A percentile compares a stretch with the other conserved stretches of the same genome.
These are phyloP conservation scores for Amphipyra tragopoginis DNA, from an alignment of 2,888 invertebrate species.

Conservation along the genomic window DNA sequence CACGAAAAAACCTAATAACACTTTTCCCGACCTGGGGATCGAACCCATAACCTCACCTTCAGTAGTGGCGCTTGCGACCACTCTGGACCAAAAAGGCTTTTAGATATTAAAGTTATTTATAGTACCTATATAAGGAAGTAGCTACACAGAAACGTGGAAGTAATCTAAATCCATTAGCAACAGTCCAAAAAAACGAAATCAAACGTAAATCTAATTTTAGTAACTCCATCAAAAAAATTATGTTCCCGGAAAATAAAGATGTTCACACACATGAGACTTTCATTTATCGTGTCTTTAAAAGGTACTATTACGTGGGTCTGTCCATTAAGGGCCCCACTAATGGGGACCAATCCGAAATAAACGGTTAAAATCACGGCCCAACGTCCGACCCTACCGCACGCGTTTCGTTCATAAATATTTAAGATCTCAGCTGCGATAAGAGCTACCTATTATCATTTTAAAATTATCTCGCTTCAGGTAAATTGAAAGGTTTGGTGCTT, in stretches of 20 bases:
- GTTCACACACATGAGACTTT: slow-evolving; percentile 34
- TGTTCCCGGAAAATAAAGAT: slow-evolving; percentile 26
- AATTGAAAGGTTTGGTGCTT: slow-evolving; percentile 15
- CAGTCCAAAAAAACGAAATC: background rate
- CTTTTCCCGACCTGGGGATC: too few relatives aligned
- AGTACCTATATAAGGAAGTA: too few relatives aligned
- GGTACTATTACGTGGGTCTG: slow-evolving; percentile 23
- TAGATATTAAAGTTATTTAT: too few relatives aligned
- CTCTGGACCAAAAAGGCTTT: too few relatives aligned
- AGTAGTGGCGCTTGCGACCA: too few relatives aligned
- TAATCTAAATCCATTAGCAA: too few relatives aligned
- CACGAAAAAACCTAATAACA: too few relatives aligned
- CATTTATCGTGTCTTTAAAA: slow-evolving; percentile 39
- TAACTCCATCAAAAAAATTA: slow-evolving; percentile 20
- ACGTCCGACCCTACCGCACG: slow-evolving; percentile 46
- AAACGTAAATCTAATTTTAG: slow-evolving; percentile 37
- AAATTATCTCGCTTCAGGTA: slow-evolving; percentile 22
- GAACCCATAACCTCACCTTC: too few relatives aligned
- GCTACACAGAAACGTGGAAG: too few relatives aligned
- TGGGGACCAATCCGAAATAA: slow-evolving; percentile 58
- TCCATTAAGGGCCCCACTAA: slow-evolving; percentile 48
- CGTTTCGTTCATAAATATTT: slow-evolving; percentile 53
- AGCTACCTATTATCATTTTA: slow-evolving; percentile 24
- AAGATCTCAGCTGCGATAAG: slow-evolving; percentile 38
- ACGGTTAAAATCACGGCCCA: slow-evolving; percentile 63